Evolutionary conservation across 2,888 invertebrate species (phyloP), one percentile per base, ranked within the genome.

Genomic region (Melanostoma mellinum): DNA sequence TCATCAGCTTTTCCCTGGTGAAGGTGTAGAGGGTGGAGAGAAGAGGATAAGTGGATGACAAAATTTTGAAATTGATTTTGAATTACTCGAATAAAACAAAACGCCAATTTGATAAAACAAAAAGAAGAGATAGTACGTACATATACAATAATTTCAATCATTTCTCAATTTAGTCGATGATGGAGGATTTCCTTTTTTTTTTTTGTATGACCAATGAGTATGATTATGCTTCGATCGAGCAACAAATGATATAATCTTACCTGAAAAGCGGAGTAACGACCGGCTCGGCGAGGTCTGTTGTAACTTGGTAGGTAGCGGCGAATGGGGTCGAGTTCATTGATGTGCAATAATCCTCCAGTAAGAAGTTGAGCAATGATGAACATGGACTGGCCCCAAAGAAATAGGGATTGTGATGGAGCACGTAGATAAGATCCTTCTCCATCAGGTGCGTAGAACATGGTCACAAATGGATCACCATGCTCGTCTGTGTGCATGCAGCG

Each of bases 181-280:
- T n/a, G 20, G 1, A 63, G 44, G 4, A 35, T 72, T 46, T 10
- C 20, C 20, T 20, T 72, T 50, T 63, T 60, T 61, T 48, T 58
- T 40, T 48, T 55, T 58, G 74, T 74, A 63, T 56, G 56, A 56
- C 69, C 60, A 52, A 56, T 75, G 56, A 48, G 10, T 48, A 40
- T 80, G 56, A 50, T 40, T 40, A 32, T 30, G 48, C 3, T 36
- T 44, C 9, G 2, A 30, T 36, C 40, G 35, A 8, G 8, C 2
- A 6, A n/a, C n/a, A 36, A 53, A 56, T 53, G 4, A 3, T 58
- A 60, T 46, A 32, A 85, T 87, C 88, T 88, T 92, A 97, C 99
- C 95, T 99, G 99, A 92, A 99, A 99, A 33, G 98, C 98, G 0
- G 99, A 99, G 92, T 99, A 99, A 85, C 99, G 93, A 53, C 97